These are phyloP conservation scores for Lochmaea capreae DNA, from an alignment of 2,888 invertebrate species.

Conservation along the genomic window DNA sequence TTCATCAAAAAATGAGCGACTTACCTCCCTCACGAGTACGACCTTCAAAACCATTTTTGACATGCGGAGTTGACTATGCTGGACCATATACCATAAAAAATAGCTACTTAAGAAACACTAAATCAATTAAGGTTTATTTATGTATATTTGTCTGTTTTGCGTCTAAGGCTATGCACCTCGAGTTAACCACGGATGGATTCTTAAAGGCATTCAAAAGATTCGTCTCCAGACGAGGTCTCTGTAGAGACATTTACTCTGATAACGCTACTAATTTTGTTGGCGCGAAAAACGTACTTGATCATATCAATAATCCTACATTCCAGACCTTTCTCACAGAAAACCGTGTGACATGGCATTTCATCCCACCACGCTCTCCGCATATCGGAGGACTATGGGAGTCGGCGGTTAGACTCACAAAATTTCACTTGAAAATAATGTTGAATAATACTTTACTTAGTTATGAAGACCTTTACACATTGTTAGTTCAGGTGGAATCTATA, in stretches of 20 bases:
- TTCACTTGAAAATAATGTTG: too few relatives aligned
- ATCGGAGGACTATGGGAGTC: too few relatives aligned
- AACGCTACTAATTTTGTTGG: slow-evolving; percentile 24
- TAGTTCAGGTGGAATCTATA: too few relatives aligned
- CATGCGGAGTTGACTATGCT: slow-evolving; percentile 41
- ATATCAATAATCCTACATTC: neutral
- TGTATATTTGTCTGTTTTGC: slow-evolving; percentile 35
- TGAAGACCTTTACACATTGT: too few relatives aligned
- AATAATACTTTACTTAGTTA: too few relatives aligned
- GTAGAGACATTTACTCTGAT: slow-evolving; percentile 21
- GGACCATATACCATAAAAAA: slow-evolving; percentile 47
- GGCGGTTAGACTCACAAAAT: too few relatives aligned
- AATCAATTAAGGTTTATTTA: slow-evolving; percentile 43
- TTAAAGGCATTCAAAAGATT: slow-evolving; percentile 26
- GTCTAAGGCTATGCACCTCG: slow-evolving; percentile 31
- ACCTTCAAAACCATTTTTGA: too few relatives aligned
- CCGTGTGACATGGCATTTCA: too few relatives aligned
- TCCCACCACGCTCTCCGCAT: too few relatives aligned
- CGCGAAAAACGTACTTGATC: neutral
- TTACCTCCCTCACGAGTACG: too few relatives aligned
- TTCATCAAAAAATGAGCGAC: slow-evolving; percentile 11
- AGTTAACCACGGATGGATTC: slow-evolving; percentile 20
- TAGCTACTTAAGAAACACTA: slow-evolving; percentile 37
- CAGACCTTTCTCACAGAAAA: neutral
- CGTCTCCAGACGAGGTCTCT: slow-evolving; percentile 22